A percentile compares a stretch with the other conserved stretches of the same genome.
These are phyloP conservation scores for Sarcophaga caerulescens DNA, from an alignment of 2,888 invertebrate genomes.

Conservation along the genomic window DNA sequence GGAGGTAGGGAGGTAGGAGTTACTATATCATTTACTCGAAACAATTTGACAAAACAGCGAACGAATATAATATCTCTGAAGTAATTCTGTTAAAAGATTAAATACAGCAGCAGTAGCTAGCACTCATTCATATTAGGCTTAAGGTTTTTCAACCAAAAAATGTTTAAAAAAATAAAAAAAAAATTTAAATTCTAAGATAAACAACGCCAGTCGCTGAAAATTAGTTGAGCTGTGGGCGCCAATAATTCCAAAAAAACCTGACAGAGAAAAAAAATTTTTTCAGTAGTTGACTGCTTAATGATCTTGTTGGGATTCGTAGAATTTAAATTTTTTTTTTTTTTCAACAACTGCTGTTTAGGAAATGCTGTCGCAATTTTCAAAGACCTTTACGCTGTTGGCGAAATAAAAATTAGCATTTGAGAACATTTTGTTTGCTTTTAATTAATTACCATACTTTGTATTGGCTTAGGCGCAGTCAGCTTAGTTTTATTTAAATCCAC, in stretches of 20 bases:
- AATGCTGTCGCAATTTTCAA: neutral
- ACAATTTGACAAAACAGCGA: slow-evolving; percentile 19
- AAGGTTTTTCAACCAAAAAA: neutral
- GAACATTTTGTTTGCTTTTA: slow-evolving; percentile 75
- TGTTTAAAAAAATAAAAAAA: neutral
- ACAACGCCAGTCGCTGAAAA: slow-evolving; percentile 41
- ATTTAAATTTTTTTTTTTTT: slow-evolving; percentile 44
- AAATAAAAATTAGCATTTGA: slow-evolving; percentile 74
- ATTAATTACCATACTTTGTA: slow-evolving; percentile 73
- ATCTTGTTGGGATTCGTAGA: slow-evolving; percentile 41
- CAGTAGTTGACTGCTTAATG: slow-evolving; percentile 43
- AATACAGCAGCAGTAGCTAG: neutral
- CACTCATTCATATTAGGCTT: neutral
- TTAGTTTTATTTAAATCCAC: neutral
- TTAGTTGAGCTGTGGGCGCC: slow-evolving; percentile 74
- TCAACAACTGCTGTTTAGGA: slow-evolving; percentile 5
- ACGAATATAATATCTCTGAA: slow-evolving; percentile 18
- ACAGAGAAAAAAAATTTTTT: neutral
- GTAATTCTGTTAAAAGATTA: slow-evolving; percentile 38
- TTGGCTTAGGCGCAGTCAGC: slow-evolving; percentile 36
- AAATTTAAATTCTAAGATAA: neutral
- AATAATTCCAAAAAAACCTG: slow-evolving; percentile 70
- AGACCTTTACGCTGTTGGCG: neutral
- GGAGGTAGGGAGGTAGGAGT: neutral
- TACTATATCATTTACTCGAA: neutral